Percentiles rank a stretch among this genome's conserved stretches.
phyloP scores from a whole-genome alignment of 1,140 invertebrate genomes.

The Nasonia vitripennis region DNA sequence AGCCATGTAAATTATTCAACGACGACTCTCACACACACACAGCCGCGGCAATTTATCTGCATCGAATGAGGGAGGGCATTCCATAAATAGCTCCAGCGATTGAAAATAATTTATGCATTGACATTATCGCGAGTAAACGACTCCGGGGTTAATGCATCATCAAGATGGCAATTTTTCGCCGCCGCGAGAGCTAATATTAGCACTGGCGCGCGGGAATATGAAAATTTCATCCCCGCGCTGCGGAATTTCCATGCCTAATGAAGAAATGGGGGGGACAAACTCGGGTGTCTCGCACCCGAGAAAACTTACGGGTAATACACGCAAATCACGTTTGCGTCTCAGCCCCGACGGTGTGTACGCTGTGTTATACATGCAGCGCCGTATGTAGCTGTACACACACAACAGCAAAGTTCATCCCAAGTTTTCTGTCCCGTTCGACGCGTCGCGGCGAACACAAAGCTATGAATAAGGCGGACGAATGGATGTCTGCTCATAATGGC shows the following conservation, averaged over 20 bases:
- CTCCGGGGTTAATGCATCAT: neutral
- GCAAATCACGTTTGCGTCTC: slow-evolving; percentile 40
- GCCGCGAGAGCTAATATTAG: slow-evolving; percentile 1
- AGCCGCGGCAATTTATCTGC: neutral
- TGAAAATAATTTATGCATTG: slow-evolving; percentile 17
- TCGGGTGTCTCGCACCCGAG: neutral
- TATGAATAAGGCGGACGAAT: neutral
- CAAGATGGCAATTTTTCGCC: slow-evolving; percentile 28
- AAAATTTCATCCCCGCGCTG: slow-evolving; percentile 4
- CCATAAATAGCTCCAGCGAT: neutral
- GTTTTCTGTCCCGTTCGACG: slow-evolving; percentile 22
- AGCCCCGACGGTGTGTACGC: neutral
- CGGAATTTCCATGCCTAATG: slow-evolving; percentile 44
- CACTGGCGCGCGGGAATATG: slow-evolving; percentile 8
- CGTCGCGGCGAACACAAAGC: neutral
- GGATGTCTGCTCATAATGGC: neutral
- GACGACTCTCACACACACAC: too few relatives aligned
- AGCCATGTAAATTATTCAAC: neutral
- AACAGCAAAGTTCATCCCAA: slow-evolving; percentile 30
- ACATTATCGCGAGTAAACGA: neutral
- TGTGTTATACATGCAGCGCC: neutral
- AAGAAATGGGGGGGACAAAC: slow-evolving; percentile 16
- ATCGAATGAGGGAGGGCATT: neutral
- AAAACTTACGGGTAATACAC: neutral
- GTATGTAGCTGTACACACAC: neutral